Evolutionary conservation across 2,888 invertebrate genomes (phyloP), one percentile per base, ranked within the genome.

Genomic region (Drosophila nr. medialis): DNA sequence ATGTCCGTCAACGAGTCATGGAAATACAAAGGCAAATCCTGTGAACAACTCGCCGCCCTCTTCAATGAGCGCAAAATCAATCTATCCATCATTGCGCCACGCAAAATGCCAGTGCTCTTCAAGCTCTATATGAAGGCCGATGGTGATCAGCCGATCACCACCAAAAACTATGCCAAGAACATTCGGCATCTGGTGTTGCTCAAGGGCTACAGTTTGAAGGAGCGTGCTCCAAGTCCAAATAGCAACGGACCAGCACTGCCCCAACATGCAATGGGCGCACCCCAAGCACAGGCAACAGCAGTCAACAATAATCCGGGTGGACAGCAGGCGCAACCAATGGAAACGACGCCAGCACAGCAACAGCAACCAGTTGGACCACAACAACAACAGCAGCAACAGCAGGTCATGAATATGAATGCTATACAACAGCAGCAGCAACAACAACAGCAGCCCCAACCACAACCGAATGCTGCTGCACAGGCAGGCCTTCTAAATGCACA

Each of bases 101-200:
- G 98, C 55, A 97, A 98, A 92, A 96, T 98, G 81, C 96, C 98
- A 1, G 95, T 96, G 0, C 93, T 99, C 2, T 96, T 96, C 82
- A 96, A 97, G 89, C 93, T 99, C 8, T 99, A 97, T 93, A 98
- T 98, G 92, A 97, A 97, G 91, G 97, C 97, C 3, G 98, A 98
- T 11, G 97, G 98, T 0, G 98, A 98, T 92, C 93, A 97, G 60
- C 95, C 96, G 0, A 95, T 96, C 0, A 96, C 96, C 83, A 96
- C 96, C 18, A 97, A 98, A 92, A 98, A 98, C 92, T 99, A 98
- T 92, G 97, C 98, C 0, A 97, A 98, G 93, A 98, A 97, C 92
- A 95, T 96, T 0, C 94, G 97, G 8, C 97, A 97, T 93, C 93
- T 97, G 67, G 96, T 97, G 4, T 93, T 97, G 11, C 93, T 96